These are phyloP conservation scores for Proterorhinus semilunaris DNA, from an alignment of 2,113 vertebrate species.

Conservation along the genomic window DNA sequence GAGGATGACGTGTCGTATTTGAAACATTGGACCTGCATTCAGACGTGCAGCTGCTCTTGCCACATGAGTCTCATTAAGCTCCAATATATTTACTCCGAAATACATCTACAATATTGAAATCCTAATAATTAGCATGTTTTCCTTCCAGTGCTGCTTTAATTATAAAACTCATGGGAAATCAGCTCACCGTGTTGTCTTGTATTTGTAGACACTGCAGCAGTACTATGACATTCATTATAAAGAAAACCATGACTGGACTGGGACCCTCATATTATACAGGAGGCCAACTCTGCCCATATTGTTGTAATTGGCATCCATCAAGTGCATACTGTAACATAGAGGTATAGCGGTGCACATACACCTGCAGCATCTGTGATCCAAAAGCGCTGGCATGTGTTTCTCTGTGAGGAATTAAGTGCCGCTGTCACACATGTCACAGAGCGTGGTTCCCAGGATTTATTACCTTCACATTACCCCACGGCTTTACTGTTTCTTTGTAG, in stretches of 20 bases:
- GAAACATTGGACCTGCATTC: constrained; percentile 67
- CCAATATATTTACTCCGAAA: constrained; percentile 74
- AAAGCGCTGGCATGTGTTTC: constrained; percentile 37
- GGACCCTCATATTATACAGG: constrained; percentile 38
- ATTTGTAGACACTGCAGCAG: constrained; percentile 66
- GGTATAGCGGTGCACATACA: constrained; percentile 11
- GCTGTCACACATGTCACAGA: constrained; percentile 24
- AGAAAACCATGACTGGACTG: constrained; percentile 48
- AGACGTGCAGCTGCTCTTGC: constrained; percentile 76
- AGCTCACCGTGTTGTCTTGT: constrained; percentile 74
- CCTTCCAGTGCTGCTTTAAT: constrained; percentile 76
- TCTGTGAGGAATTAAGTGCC: constrained; percentile 26
- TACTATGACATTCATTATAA: constrained; percentile 75
- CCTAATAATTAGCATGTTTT: constrained; percentile 74
- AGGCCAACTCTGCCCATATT: constrained; percentile 47
- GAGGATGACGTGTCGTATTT: constrained; percentile 70
- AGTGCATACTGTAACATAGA: constrained; percentile 18
- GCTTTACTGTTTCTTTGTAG: constrained; percentile 13
- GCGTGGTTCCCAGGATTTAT: constrained; percentile 20
- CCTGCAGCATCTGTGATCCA: constrained; percentile 26
- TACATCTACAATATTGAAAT: constrained; percentile 75
- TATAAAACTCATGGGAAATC: constrained; percentile 74
- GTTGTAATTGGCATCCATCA: constrained; percentile 56
- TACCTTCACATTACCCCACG: constrained; percentile 4
- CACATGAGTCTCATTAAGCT: constrained; percentile 78